These are phyloP conservation scores for Lydus trimaculatus DNA, from an alignment of 2,888 invertebrate genomes.

Conservation along the genomic window DNA sequence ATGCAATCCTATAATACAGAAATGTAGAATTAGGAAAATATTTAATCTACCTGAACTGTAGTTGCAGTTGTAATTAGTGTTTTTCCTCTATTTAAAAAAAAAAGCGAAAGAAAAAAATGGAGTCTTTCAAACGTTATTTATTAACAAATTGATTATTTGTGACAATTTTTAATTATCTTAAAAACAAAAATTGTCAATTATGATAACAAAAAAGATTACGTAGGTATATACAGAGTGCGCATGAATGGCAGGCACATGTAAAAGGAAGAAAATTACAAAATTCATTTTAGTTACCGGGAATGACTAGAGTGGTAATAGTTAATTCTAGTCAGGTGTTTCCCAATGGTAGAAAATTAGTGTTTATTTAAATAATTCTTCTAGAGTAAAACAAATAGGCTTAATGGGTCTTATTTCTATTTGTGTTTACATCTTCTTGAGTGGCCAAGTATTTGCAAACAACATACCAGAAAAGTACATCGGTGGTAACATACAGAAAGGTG, in stretches of 20 bases:
- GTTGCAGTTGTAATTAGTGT: no score
- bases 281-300: constrained; percentile 25
- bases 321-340: constrained; percentile 3
- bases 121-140: no score
- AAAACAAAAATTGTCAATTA: not conserved
- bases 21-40: no score
- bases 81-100: no score
- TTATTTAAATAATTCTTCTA: not conserved
- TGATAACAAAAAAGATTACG: not conserved
- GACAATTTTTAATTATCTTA: not conserved
- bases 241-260: constrained; percentile 28
- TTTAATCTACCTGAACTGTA: no score
- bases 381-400: not conserved
- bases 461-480: no score
- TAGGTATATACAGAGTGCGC: constrained; percentile 17
- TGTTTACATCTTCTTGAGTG: not conserved
- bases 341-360: constrained; percentile 16
- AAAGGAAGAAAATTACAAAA: constrained; percentile 33
- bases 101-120: no score
- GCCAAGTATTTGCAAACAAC: not conserved
- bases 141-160: not conserved
- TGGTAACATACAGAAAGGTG: constrained; percentile 1
- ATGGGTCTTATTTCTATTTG: not conserved
- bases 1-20: no score
- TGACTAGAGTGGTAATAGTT: constrained; percentile 12